Evolutionary conservation across 2,888 invertebrate genomes (phyloP), one percentile per base, ranked within the genome.

Genomic region (Spodoptera littoralis): DNA sequence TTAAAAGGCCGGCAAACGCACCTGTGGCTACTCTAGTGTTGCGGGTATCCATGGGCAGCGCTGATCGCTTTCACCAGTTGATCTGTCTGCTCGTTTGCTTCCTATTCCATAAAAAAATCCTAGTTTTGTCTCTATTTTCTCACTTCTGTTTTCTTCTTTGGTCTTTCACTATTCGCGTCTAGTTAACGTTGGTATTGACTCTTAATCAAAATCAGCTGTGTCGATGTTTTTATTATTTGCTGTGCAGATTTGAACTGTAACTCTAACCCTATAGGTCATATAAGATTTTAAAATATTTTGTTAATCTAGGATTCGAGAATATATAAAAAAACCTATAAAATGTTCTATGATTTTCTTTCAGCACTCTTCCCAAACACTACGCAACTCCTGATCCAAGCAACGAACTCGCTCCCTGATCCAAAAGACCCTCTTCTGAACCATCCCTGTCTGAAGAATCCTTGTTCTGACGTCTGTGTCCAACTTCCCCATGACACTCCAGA

Each of bases 381-480:
- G 0, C 87, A 89, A 44, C 85, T 94, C 0, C 79, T 92, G 30
- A 70, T 93, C 44, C 88, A 83, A 79, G 84, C 89, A 0, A 90
- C 90, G 0, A 59, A 74, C 5, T 65, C 79, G 2, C 71, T 70
- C 1, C 84, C 83, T 0, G 81, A 82, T 6, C 44, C 72, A 0
- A 76, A 71, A 52, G 78, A 84, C 56, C 82, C 87, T 0, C 67
- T 88, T 1, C 57, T 78, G 4, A 82, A 73, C 48, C 97, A 96
- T 87, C 94, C 95, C 0, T 98, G 98, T 79, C 92, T 93, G 41
- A 96, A 96, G 67, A 96, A 96, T 45, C 96, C 96, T 1, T 98
- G 98, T 81, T 96, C 97, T 3, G 97, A 97, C 84, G 88, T 98
- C 11, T 98, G 98, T 82, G 95, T 97, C 2, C 95, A 96, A 61